Percentiles rank a stretch among this genome's conserved stretches.
phyloP scores from a whole-genome alignment of 2,888 invertebrate species.

The Melipona beecheii region DNA sequence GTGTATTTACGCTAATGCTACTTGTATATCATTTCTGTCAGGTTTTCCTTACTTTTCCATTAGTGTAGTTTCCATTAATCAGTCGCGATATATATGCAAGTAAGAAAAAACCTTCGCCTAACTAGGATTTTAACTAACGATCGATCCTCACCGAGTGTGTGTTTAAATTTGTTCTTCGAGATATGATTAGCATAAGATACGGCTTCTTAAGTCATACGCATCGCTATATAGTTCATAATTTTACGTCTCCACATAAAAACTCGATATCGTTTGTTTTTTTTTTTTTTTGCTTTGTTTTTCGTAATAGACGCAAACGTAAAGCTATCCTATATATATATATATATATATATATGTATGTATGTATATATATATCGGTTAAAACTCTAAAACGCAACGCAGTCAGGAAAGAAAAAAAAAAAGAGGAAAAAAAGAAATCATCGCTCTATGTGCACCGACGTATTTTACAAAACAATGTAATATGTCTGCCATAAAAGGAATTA shows the following conservation, averaged over 20 bases:
- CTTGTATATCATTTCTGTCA: conserved; percentile 5
- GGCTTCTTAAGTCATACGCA: conserved; percentile 32
- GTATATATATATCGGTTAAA: too few relatives aligned
- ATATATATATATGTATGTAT: too few relatives aligned
- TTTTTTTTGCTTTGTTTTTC: neutral
- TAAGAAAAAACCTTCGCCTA: conserved; percentile 34
- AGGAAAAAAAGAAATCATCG: conserved; percentile 26
- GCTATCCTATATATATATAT: neutral
- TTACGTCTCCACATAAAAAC: conserved; percentile 1
- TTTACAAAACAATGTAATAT: conserved; percentile 1
- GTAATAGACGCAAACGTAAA: conserved; percentile 20
- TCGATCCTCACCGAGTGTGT: conserved; percentile 47
- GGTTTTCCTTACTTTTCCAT: conserved; percentile 19
- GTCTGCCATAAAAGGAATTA: neutral
- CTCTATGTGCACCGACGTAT: conserved; percentile 8
- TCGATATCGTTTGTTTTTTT: neutral
- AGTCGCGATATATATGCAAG: conserved; percentile 41
- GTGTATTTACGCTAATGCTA: conserved; percentile 43
- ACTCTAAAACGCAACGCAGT: conserved; percentile 22
- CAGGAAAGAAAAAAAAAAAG: conserved; percentile 6
- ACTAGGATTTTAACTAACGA: conserved; percentile 13
- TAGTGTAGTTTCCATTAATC: conserved; percentile 30
- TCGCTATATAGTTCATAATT: conserved; percentile 29
- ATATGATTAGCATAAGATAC: conserved; percentile 55
- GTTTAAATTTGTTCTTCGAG: conserved; percentile 17